Evolutionary conservation across 2,797 vertebrate species (phyloP), one percentile per base, ranked within the genome.

Genomic region (Platalea minor): DNA sequence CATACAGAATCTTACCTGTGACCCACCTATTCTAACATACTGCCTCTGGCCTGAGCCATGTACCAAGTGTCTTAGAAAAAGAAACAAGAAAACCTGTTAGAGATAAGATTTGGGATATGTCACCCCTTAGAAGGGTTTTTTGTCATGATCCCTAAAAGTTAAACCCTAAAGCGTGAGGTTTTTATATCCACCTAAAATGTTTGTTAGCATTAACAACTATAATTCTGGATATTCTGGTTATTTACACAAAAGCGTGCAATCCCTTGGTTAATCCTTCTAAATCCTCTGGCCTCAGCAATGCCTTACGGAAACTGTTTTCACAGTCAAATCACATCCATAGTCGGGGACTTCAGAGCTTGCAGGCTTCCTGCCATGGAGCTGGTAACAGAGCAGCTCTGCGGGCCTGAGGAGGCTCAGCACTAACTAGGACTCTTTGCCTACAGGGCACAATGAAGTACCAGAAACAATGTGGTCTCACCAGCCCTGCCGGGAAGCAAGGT

Each of bases 181-280:
- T 84, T 35, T 41, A 43, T 35, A 94, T 64, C 37, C n/a, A 84
- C n/a, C 64, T 60, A 48, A 39, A 61, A 68, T 7, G 14, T 91
- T 73, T 91, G 19, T 70, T 57, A 89, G 43, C 75, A 95, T 87
- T 91, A 89, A 76, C 59, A 84, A 48, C 68, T 64, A 28, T 46
- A 90, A 91, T 70, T 95, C 63, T 85, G 26, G 46, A 45, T 94
- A 96, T 73, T 93, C 88, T 74, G 28, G 28, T 70, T 73, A 85
- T 91, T 94, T 70, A 68, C 77, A 77, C 61, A 74, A 80, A 93
- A 46, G 26, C 3, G 0, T 82, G 84, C 59, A 74, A 87, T 70
- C 77, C 51, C 13, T 85, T 31, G 7, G 46, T 95, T 85, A 96
- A 97, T 89, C 70, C 85, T 82, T 51, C 63, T 88, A 93, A 94